A percentile compares a stretch with the other conserved stretches of the same genome.
phyloP scores from a whole-genome alignment of 2,888 invertebrate genomes.

The Magallana nippona region DNA sequence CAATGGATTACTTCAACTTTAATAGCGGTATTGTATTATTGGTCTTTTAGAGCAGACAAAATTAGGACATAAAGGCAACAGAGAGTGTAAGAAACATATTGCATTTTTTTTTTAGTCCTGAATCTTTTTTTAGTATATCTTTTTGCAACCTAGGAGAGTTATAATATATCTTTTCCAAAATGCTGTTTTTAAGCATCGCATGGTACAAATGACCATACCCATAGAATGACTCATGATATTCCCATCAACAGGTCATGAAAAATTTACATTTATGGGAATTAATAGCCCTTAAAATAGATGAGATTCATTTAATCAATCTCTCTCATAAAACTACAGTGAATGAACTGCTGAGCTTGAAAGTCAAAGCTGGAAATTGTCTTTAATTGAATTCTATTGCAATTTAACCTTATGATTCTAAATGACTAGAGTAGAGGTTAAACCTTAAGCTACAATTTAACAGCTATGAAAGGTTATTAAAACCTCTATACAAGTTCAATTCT shows the following conservation, averaged over 20 bases:
- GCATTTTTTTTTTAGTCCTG: no score
- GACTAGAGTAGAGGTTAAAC: no score
- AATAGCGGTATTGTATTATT: no score
- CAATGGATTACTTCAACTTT: neutral
- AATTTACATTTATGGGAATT: neutral
- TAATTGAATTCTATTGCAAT: neutral
- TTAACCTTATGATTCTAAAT: neutral
- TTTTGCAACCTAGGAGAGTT: no score
- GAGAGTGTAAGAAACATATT: no score
- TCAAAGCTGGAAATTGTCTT: neutral
- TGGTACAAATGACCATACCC: neutral
- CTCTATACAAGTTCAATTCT: no score
- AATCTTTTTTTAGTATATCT: no score
- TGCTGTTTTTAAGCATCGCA: neutral
- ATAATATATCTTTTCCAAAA: no score
- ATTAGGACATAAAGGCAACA: no score
- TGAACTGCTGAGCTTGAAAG: slow-evolving; percentile 32
- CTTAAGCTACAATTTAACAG: no score
- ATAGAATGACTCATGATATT: slow-evolving; percentile 11
- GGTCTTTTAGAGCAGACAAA: no score
- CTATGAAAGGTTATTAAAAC: no score
- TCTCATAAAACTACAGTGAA: neutral
- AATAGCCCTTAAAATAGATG: slow-evolving; percentile 14
- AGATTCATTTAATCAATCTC: slow-evolving; percentile 30
- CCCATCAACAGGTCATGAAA: slow-evolving; percentile 28